Evolutionary conservation across 2,888 invertebrate species (phyloP), one percentile per base, ranked within the genome.

Genomic region (Nemoura dubitans): DNA sequence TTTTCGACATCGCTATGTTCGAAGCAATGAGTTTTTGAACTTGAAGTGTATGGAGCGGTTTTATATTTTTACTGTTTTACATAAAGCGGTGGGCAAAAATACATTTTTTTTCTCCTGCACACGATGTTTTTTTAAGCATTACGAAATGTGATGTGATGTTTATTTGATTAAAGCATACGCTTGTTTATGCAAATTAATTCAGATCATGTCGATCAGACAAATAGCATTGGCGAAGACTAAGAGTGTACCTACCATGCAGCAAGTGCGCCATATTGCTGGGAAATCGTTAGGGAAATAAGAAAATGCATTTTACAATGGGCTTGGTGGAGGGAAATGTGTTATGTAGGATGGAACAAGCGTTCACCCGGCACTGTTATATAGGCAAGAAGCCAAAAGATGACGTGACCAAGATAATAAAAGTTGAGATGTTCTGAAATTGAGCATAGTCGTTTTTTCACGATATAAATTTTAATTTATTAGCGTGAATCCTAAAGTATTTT

Each of bases 211-310:
- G 59, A 59, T 59, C 59, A 21, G 59, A 59, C 59, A 59, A 59
- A 59, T 59, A 59, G 59, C 59, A 59, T 21, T 21, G 59, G 59
- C 59, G 59, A 59, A 59, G 59, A 59, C 59, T 3, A 59, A 59
- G 59, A 59, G 59, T 7, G 59, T 59, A 59, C n/a, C n/a, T n/a
- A n/a, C n/a, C n/a, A n/a, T n/a, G n/a, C 6, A 59, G 59, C 16
- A 16, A 14, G 21, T 3, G 59, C 59, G 59, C 59, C 59, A 59
- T 59, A 59, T 59, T 59, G 59, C 59, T 7, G 2, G 59, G 59
- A 59, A 59, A 59, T 59, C 59, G 59, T 59, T 59, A 59, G 59
- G 59, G 59, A 59, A 59, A 59, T 59, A 59, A 59, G 59, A 59
- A 59, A 59, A 59, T 59, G 59, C 59, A 59, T 59, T 59, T 59